Percentiles rank a stretch among this genome's conserved stretches.
Conservation (phyloP, 2,888 invertebrate species). For the Morpho achilles region DNA sequence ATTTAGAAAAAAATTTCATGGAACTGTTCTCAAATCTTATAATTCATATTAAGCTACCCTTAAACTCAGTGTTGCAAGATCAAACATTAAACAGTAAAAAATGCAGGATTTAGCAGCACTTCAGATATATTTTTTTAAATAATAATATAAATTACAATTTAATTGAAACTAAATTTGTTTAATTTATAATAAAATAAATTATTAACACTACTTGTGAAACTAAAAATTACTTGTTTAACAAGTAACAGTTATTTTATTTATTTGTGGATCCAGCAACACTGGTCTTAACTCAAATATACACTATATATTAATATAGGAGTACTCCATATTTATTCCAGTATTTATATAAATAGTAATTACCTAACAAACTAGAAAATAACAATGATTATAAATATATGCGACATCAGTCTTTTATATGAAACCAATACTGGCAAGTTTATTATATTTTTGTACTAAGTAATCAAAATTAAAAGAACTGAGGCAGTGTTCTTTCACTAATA, state of each 20-base stretch:
- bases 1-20: neutral
- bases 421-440: constrained; percentile 80
- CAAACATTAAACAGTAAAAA: too few species aligned
- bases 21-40: constrained; percentile 15
- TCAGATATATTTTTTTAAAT: too few species aligned
- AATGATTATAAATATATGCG: constrained; percentile 44
- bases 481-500: constrained; percentile 65
- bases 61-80: neutral
- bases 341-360: constrained; percentile 39
- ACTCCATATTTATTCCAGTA: constrained; percentile 18
- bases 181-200: too few species aligned
- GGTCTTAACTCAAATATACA: constrained; percentile 5
- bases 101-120: too few species aligned
- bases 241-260: too few species aligned
- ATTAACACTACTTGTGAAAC: too few species aligned
- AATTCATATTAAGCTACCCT: constrained; percentile 28
- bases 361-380: constrained; percentile 60
- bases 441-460: constrained; percentile 76
- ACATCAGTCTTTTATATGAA: constrained; percentile 75
- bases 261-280: too few species aligned
- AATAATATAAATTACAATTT: too few species aligned
- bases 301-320: constrained; percentile 24
- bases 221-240: too few species aligned
- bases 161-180: too few species aligned
- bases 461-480: constrained; percentile 52